A percentile compares a stretch with the other conserved stretches of the same genome.
Conservation (phyloP, 1,140 invertebrate genomes). For the Conus ventricosus region DNA sequence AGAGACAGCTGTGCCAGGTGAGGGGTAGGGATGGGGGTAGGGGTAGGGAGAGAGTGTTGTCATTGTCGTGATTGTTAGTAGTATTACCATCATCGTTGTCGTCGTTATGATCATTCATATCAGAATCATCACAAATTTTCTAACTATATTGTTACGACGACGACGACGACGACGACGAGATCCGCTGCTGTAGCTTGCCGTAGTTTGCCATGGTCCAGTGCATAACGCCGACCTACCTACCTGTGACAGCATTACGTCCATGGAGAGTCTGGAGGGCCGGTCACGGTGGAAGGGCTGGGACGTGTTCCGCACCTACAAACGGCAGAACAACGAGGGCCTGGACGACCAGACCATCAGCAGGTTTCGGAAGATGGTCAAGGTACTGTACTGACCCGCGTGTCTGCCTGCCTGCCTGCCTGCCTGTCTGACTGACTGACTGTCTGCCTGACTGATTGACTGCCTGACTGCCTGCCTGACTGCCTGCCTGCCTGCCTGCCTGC, state of each 20-base stretch:
- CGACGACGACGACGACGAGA: too few relatives aligned
- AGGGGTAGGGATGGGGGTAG: neutral
- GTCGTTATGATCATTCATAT: too few relatives aligned
- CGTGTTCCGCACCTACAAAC: constrained; percentile 56
- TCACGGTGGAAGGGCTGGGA: constrained; percentile 60
- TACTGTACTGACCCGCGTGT: neutral
- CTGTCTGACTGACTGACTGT: too few relatives aligned
- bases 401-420: too few relatives aligned
- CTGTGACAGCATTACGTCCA: constrained; percentile 14
- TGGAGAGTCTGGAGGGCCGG: constrained; percentile 46
- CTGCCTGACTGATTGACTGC: too few relatives aligned
- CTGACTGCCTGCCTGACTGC: too few relatives aligned
- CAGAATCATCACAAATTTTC: too few relatives aligned
- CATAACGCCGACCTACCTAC: too few relatives aligned
- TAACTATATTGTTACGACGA: too few relatives aligned
- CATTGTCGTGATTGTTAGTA: neutral
- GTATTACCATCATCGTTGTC: neutral
- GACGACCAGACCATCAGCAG: constrained; percentile 56
- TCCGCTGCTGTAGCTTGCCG: too few relatives aligned
- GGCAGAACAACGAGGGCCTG: constrained; percentile 47
- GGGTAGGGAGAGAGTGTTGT: neutral
- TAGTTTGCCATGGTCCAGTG: too few relatives aligned
- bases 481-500: too few relatives aligned
- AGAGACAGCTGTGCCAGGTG: constrained; percentile 35
- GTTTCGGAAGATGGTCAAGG: constrained; percentile 60